Conservation (phyloP, 2,797 vertebrate species). For the Gouania willdenowi region DNA sequence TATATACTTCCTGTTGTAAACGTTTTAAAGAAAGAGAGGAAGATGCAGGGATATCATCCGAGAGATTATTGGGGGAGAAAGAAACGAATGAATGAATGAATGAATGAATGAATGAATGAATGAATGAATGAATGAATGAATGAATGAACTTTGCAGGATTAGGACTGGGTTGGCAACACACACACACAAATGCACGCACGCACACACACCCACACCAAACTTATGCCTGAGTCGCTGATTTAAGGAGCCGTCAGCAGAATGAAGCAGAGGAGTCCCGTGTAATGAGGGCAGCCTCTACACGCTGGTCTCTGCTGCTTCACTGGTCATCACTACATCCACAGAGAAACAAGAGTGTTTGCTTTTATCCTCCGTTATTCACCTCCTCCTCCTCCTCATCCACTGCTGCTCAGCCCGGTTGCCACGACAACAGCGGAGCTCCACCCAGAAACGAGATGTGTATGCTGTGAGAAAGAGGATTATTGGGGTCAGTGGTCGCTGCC, state of each 20-base stretch:
- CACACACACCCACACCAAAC: not conserved
- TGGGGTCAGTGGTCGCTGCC: slow-evolving; percentile 61
- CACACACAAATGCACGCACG: not conserved
- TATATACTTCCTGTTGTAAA: too few species aligned
- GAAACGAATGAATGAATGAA: too few species aligned
- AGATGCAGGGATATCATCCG: too few species aligned
- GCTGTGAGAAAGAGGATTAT: slow-evolving; percentile 66
- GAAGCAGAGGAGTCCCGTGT: slow-evolving; percentile 53
- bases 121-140: too few species aligned
- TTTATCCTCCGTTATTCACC: slow-evolving; percentile 29
- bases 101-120: too few species aligned
- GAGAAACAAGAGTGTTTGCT: slow-evolving; percentile 58
- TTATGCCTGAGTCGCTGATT: slow-evolving; percentile 14
- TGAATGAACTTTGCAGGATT: too few species aligned
- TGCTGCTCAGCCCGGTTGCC: slow-evolving; percentile 30
- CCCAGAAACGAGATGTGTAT: slow-evolving; percentile 57
- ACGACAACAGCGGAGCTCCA: slow-evolving; percentile 64
- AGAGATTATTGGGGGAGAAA: too few species aligned
- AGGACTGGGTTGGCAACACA: too few species aligned
- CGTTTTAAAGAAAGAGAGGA: too few species aligned
- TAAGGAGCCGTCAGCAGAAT: slow-evolving; percentile 44
- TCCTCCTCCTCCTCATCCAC: slow-evolving; percentile 1
- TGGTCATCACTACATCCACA: slow-evolving; percentile 55
- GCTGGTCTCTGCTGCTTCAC: slow-evolving; percentile 56
- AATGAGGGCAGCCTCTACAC: slow-evolving; percentile 44